Base-by-base conservation (phyloP, 1,140 invertebrate species). In the Musca domestica region DNA sequence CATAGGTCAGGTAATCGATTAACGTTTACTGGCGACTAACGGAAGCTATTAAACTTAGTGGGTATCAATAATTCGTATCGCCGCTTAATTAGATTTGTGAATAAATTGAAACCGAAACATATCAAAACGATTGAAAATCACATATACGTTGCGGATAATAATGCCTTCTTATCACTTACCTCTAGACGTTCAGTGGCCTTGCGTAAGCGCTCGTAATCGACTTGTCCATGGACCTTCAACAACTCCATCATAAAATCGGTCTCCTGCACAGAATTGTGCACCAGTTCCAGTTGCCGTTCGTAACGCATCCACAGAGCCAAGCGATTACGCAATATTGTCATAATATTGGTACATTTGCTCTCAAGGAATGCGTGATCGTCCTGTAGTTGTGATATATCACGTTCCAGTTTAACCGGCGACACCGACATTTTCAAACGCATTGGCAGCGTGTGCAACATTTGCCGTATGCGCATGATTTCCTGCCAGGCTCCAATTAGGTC, bases 201-300 rank as follows among this genome's bases (percentile, higher is more conserved):
- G n/a, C 89, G 82, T 51, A 94, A 80, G 27, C 91, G 86, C 64
- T 92, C 90, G 71, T 93, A 93, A 82, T 94, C 91, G 2, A 94
- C 88, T 47, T 89, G 88, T 14, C 90, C 91, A 74, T 92, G 90
- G 0, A 93, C 89, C 1, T 89, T 90, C 3, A 93, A 83, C 14
- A 93, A 79, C 73, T 94, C 91, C 83, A 93, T 91, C 91, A 93
- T 92, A 73, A 92, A 93, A 77, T 93, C 91, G 0, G 91, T 90
- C 71, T 93, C 91, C 67, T 92, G 86, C 0, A 92, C 90, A 0
- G 90, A 91, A 34, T 91, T 88, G 63, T 92, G 90, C 1, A 94
- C 90, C 76, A 89, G 73, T 72, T 93, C 91, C 67, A 93, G 77
- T 72, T 92, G 90, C 17, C 86, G 82, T 71, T 92, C 90, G 73